Evolutionary conservation across 2,113 vertebrate species (phyloP).

Genomic region (Orientallactaga bullata): DNA sequence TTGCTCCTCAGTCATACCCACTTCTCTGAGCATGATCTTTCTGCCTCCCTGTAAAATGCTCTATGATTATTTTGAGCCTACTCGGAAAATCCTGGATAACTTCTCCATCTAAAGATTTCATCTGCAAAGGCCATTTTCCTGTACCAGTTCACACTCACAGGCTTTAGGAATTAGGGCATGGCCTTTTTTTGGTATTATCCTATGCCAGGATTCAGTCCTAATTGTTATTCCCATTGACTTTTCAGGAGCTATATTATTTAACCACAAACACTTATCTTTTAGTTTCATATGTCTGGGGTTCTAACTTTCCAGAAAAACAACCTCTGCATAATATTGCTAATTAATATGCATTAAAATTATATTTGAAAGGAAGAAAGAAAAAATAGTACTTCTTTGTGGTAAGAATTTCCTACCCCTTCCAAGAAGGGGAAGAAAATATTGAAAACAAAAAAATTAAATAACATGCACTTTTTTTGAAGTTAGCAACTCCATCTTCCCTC

Average conservation of each 20-base stretch:
- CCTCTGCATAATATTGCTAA: not conserved
- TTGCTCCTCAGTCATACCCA: not conserved
- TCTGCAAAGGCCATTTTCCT: not conserved
- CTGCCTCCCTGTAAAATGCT: not conserved
- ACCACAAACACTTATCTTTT: not conserved
- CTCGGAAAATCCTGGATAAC: not conserved
- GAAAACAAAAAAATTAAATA: conserved; percentile 66
- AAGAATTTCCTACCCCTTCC: conserved; percentile 58
- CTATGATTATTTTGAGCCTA: not conserved
- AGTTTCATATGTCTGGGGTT: conserved; percentile 23
- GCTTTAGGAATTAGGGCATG: not conserved
- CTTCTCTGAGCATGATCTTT: not conserved
- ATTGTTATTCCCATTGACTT: conserved; percentile 6
- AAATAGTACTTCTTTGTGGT: not conserved
- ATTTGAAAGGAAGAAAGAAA: not conserved
- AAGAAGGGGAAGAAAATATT: conserved; percentile 69
- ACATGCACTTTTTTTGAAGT: conserved; percentile 61
- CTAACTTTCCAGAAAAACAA: not conserved
- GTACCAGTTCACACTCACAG: not conserved
- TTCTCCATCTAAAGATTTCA: not conserved
- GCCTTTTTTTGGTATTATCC: not conserved
- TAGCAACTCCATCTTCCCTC: conserved; percentile 70
- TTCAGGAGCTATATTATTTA: conserved; percentile 37
- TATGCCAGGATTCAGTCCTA: not conserved
- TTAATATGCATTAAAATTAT: conserved; percentile 6